Evolutionary conservation across 2,888 invertebrate species (phyloP).

Genomic region (Dascillus cervinus): DNA sequence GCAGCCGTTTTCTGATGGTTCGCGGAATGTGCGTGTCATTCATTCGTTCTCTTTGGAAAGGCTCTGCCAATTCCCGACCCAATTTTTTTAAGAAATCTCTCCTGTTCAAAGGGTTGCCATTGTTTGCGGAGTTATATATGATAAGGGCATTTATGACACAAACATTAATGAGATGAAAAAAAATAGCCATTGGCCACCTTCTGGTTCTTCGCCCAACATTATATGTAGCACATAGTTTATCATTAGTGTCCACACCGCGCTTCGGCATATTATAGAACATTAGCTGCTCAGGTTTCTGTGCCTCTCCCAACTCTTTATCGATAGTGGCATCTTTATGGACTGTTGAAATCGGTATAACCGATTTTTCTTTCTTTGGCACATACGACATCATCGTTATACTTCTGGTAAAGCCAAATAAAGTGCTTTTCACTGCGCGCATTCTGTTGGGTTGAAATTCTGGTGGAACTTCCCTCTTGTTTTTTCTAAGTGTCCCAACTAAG

Average conservation of each 20-base stretch:
- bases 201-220: constrained; percentile 3
- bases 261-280: constrained; percentile 8
- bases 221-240: constrained; percentile 6
- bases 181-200: constrained; percentile 11
- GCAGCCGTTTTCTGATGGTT: constrained; percentile 7
- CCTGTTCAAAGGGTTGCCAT: constrained; percentile 8
- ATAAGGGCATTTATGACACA: constrained; percentile 14
- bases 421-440: too few relatives aligned
- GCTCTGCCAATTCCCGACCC: constrained; percentile 10
- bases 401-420: too few relatives aligned
- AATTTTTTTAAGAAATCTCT: constrained; percentile 13
- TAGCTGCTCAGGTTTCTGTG: constrained; percentile 11
- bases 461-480: too few relatives aligned
- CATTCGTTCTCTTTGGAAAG: constrained; percentile 16
- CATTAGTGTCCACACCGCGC: constrained; percentile 8
- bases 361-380: constrained; percentile 12
- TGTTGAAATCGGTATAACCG: constrained; percentile 9
- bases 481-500: constrained; percentile 18
- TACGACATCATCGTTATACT: constrained; percentile 27
- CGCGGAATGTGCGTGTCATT: constrained; percentile 5
- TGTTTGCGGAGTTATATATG: constrained; percentile 7
- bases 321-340: constrained; percentile 7
- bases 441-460: too few relatives aligned
- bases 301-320: constrained; percentile 10
- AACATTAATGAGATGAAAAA: constrained; percentile 17